Base-by-base conservation (phyloP, 2,888 invertebrate genomes). In the Lasioglossum pauxillum region DNA sequence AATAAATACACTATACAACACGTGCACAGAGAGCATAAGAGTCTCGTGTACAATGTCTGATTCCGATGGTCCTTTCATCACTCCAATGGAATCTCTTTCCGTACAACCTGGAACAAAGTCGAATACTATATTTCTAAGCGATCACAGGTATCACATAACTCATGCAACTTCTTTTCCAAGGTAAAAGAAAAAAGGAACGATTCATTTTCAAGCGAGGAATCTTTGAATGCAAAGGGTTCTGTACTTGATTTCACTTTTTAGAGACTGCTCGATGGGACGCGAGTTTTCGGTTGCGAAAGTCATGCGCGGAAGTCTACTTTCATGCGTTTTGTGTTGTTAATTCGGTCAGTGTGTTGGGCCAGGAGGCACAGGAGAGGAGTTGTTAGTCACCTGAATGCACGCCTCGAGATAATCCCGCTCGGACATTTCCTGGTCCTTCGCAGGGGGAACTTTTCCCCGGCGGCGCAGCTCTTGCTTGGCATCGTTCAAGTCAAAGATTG, bases 401-500 rank as follows among this genome's bases (percentile, higher is more conserved):
- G 97, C 97, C 94, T 96, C 97, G 94, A 97, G 97, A 96, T 98
- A 98, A 94, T 98, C 97, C 94, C 97, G 97, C 95, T 98, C 98
- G 92, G 97, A 97, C 96, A 97, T 97, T 97, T 97, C 97, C 89
- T 97, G 97, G 53, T 97, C 97, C 94, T 98, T 97, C 94, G 97
- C 97, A 87, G 98, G 98, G 95, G 98, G 96, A 90, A 97, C 96
- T 95, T 98, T 97, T 94, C 98, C 98, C 93, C 98, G 97, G 93
- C 98, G 97, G 93, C 98, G 97, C 95, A 99, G 96, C 95, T 98
- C 98, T 93, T 98, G 98, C 92, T 97, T 97, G 93, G 99, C 97
- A 95, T 99, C 98, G 92, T 97, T 97, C 95, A 98, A 96, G 95
- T 98, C 98, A 96, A 99, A 97, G 94, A 99, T 98, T 91, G 97